These are phyloP conservation scores for Dolichotis patagonum DNA, from an alignment of 2,113 vertebrate species.

Conservation along the genomic window DNA sequence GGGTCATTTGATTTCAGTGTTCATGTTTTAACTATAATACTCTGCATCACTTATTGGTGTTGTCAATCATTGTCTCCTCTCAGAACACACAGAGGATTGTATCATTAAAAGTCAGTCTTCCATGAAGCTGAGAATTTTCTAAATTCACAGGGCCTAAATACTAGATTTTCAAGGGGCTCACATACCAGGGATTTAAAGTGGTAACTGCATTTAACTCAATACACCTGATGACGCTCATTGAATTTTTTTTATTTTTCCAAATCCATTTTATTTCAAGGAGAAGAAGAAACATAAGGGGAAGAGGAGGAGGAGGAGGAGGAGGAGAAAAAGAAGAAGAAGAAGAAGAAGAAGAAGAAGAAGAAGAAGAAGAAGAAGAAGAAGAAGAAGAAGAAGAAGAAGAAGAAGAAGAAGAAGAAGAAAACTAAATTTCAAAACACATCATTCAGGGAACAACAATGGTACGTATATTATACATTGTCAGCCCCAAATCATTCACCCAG, in stretches of 20 bases:
- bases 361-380: too few species aligned
- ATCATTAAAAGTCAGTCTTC: background rate
- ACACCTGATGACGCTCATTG: background rate
- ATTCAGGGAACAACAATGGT: too few species aligned
- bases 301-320: too few species aligned
- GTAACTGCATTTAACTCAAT: slow-evolving; percentile 3
- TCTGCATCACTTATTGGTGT: background rate
- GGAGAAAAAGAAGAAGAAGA: too few species aligned
- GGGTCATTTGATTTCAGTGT: background rate
- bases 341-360: too few species aligned
- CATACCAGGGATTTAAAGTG: background rate
- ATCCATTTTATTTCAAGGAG: too few species aligned
- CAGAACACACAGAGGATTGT: background rate
- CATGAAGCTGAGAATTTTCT: background rate
- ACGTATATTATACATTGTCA: too few species aligned
- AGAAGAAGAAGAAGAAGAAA: too few species aligned
- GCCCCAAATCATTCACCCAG: too few species aligned
- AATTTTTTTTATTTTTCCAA: background rate
- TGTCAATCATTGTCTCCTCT: background rate
- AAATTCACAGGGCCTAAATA: background rate
- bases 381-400: too few species aligned
- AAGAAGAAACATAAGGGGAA: too few species aligned
- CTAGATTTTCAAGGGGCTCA: background rate
- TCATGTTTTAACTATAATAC: background rate
- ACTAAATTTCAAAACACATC: too few species aligned